These are phyloP conservation scores for Coranthus polyacanthus DNA, from an alignment of 2,797 vertebrate genomes.

Conservation along the genomic window DNA sequence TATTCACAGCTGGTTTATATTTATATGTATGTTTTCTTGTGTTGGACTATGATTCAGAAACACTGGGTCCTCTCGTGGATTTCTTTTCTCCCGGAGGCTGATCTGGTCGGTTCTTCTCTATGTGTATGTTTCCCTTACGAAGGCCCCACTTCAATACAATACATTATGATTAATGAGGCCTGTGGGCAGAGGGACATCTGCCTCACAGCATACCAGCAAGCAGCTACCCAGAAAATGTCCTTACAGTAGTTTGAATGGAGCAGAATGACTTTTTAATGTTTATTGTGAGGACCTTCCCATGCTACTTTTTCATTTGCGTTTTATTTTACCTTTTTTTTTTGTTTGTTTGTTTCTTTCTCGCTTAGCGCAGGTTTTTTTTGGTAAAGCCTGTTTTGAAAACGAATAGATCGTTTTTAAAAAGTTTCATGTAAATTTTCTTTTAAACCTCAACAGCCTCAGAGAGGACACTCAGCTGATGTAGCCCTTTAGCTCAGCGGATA, in stretches of 20 bases:
- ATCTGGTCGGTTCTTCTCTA: conserved; percentile 54
- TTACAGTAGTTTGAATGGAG: conserved; percentile 43
- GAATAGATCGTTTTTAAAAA: too few species aligned
- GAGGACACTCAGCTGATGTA: conserved; percentile 30
- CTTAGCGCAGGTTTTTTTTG: too few species aligned
- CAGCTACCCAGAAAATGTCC: conserved; percentile 55
- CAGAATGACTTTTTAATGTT: conserved; percentile 18
- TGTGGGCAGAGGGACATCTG: conserved; percentile 65
- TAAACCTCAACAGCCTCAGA: conserved; percentile 8
- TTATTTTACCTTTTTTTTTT: too few species aligned
- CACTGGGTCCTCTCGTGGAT: conserved; percentile 11
- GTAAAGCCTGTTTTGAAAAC: too few species aligned
- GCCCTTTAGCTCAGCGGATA: conserved; percentile 54
- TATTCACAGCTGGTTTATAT: conserved; percentile 9
- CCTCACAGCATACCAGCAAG: conserved; percentile 64
- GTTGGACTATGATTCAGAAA: conserved; percentile 35
- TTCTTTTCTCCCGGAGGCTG: conserved; percentile 15
- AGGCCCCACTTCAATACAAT: conserved; percentile 72
- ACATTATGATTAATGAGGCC: conserved; percentile 81
- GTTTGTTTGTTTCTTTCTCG: too few species aligned
- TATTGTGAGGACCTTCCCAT: conserved; percentile 1
- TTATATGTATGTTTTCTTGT: conserved; percentile 16
- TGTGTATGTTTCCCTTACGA: conserved; percentile 58
- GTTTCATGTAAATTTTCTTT: not conserved
- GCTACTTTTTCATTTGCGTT: not conserved